These are phyloP conservation scores for Plusia festucae DNA, from an alignment of 2,888 invertebrate genomes.

Conservation along the genomic window DNA sequence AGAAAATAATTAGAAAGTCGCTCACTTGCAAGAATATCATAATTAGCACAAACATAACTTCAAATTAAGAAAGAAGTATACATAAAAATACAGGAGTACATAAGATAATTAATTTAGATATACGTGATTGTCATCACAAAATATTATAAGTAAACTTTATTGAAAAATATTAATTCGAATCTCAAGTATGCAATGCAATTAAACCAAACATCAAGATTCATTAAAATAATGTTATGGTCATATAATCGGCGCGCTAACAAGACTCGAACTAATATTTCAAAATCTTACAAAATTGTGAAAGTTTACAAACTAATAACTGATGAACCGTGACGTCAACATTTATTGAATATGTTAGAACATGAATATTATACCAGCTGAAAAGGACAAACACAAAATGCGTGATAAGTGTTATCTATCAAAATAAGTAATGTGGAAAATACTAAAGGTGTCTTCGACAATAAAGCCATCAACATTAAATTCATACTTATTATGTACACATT, in stretches of 20 bases:
- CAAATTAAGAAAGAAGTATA: conserved; percentile 11
- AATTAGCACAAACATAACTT: conserved; percentile 10
- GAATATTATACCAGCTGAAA: conserved; percentile 10
- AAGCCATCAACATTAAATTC: conserved; percentile 21
- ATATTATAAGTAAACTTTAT: neutral
- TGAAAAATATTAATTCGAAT: neutral
- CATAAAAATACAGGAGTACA: conserved; percentile 17
- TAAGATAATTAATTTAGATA: neutral
- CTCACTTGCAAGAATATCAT: conserved; percentile 13
- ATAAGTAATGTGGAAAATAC: conserved; percentile 31
- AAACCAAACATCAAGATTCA: neutral
- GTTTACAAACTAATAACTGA: too few species aligned
- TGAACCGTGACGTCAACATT: neutral
- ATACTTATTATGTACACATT: conserved; percentile 37
- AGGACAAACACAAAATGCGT: conserved; percentile 25
- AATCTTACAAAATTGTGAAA: neutral
- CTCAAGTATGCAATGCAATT: neutral
- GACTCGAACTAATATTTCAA: neutral
- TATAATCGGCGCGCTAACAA: neutral
- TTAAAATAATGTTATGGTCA: neutral
- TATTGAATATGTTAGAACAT: neutral
- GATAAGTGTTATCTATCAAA: conserved; percentile 21
- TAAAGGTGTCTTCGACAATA: conserved; percentile 25
- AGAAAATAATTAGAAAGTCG: conserved; percentile 8
- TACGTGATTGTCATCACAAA: neutral